Evolutionary conservation across 1,140 invertebrate species (phyloP).

Genomic region (Drosophila ironensis): DNA sequence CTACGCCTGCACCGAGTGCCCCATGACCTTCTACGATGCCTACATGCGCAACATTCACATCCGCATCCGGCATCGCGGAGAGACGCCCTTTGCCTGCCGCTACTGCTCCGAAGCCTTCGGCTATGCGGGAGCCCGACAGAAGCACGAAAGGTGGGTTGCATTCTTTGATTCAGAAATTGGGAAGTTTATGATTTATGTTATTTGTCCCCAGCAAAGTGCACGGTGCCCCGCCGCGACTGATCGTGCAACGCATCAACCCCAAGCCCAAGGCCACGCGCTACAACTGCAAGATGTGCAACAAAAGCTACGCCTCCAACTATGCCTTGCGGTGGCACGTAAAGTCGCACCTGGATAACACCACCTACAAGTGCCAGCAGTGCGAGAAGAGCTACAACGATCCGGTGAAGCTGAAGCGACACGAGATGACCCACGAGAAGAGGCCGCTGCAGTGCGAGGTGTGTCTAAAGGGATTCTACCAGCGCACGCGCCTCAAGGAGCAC

Average conservation of each 20-base stretch:
- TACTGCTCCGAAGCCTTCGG: slow-evolving; percentile 43
- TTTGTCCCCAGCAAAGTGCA: slow-evolving; percentile 44
- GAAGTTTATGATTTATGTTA: not conserved
- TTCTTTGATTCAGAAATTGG: no score
- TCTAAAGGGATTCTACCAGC: slow-evolving; percentile 49
- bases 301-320: slow-evolving; percentile 58
- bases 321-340: slow-evolving; percentile 49
- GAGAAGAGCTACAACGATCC: slow-evolving; percentile 51
- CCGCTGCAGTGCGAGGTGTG: slow-evolving; percentile 60
- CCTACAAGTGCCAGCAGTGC: slow-evolving; percentile 46
- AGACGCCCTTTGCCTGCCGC: slow-evolving; percentile 46
- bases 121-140: slow-evolving; percentile 45
- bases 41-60: slow-evolving; percentile 66
- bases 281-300: slow-evolving; percentile 44
- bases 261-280: slow-evolving; percentile 19
- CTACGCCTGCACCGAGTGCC: slow-evolving; percentile 47
- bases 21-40: slow-evolving; percentile 56
- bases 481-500: slow-evolving; percentile 41
- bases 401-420: slow-evolving; percentile 46
- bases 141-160: slow-evolving; percentile 49
- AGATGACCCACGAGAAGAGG: slow-evolving; percentile 51
- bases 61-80: slow-evolving; percentile 51
- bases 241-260: slow-evolving; percentile 41
- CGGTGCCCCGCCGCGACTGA: slow-evolving; percentile 41
- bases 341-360: slow-evolving; percentile 27